These are phyloP conservation scores for Solenopsis invicta DNA, from an alignment of 1,140 invertebrate species.

Conservation along the genomic window DNA sequence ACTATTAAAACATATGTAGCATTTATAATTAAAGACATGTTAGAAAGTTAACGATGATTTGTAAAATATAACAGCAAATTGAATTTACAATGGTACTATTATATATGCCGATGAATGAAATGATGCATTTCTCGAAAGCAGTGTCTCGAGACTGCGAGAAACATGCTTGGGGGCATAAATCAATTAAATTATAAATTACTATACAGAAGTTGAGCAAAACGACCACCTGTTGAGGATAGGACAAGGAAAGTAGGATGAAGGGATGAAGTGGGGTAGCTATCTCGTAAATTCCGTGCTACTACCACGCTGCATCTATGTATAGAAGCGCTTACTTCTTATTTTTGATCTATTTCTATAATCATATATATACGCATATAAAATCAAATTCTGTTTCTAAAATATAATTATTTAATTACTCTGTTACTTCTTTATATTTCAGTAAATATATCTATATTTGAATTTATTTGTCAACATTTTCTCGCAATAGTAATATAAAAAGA, in stretches of 20 bases:
- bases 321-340: slow-evolving; percentile 72
- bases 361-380: not conserved
- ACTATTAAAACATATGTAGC: not conserved
- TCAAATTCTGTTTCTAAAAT: slow-evolving; percentile 23
- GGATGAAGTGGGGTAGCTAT: slow-evolving; percentile 83
- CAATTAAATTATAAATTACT: slow-evolving; percentile 86
- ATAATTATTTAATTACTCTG: slow-evolving; percentile 64
- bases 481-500: not conserved
- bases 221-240: slow-evolving; percentile 85
- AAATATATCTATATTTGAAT: slow-evolving; percentile 4
- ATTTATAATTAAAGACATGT: not conserved
- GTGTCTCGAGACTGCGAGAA: slow-evolving; percentile 50
- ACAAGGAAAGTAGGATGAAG: slow-evolving; percentile 80
- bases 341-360: slow-evolving; percentile 56
- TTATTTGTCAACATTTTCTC: not conserved
- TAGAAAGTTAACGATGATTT: not conserved
- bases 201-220: slow-evolving; percentile 85
- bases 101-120: slow-evolving; percentile 78
- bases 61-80: slow-evolving; percentile 47
- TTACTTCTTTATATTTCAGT: not conserved
- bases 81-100: slow-evolving; percentile 66
- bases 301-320: slow-evolving; percentile 76
- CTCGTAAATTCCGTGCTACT: slow-evolving; percentile 85
- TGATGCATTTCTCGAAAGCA: slow-evolving; percentile 79
- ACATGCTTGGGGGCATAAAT: slow-evolving; percentile 77